Evolutionary conservation across 2,797 vertebrate genomes (phyloP).

Genomic region (Phataginus tricuspis): DNA sequence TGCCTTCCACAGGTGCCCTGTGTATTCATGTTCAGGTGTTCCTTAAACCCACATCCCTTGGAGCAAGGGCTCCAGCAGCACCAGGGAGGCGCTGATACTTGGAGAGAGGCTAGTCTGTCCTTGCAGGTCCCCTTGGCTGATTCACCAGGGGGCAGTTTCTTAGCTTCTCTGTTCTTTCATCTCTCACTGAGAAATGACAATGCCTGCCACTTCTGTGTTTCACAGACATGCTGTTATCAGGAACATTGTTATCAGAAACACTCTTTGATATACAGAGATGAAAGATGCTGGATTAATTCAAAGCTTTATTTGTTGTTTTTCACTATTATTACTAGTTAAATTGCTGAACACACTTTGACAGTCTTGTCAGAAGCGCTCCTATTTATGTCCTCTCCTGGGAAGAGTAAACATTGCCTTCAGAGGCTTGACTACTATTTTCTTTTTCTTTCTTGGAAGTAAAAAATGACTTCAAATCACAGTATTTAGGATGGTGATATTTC

Average conservation of each 20-base stretch:
- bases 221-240: conserved; percentile 54
- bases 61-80: neutral
- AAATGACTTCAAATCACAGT: conserved; percentile 74
- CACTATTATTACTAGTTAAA: conserved; percentile 82
- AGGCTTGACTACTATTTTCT: conserved; percentile 50
- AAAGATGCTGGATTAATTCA: conserved; percentile 80
- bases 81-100: neutral
- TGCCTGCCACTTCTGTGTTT: conserved; percentile 38
- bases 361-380: conserved; percentile 71
- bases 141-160: neutral
- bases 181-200: conserved; percentile 43
- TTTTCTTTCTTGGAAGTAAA: conserved; percentile 61
- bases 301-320: conserved; percentile 77
- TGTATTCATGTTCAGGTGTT: neutral
- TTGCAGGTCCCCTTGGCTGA: neutral
- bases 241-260: neutral
- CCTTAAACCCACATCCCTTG: neutral
- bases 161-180: conserved; percentile 70
- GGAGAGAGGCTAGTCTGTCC: neutral
- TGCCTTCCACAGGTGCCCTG: neutral
- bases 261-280: conserved; percentile 79
- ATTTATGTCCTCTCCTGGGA: conserved; percentile 38
- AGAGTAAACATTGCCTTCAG: conserved; percentile 77
- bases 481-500: conserved; percentile 67
- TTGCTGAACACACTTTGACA: conserved; percentile 70